Conservation (phyloP, 2,888 invertebrate genomes). For the Fabriciana adippe region DNA sequence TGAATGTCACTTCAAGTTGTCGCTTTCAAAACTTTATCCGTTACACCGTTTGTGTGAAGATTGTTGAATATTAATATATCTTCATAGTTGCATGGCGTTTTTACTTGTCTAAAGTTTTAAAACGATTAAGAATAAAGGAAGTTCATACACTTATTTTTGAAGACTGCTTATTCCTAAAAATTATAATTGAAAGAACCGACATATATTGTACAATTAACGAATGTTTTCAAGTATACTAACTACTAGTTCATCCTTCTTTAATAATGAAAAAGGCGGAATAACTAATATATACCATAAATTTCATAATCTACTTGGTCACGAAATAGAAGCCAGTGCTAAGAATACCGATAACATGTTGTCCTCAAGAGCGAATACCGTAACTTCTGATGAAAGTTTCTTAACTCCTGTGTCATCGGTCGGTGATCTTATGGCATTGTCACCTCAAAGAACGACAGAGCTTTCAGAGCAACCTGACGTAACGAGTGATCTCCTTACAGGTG, state of each 20-base stretch:
- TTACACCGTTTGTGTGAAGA: constrained; percentile 13
- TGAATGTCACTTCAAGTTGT: constrained; percentile 13
- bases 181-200: neutral
- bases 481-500: constrained; percentile 67
- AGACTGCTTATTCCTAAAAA: constrained; percentile 3
- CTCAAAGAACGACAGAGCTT: constrained; percentile 50
- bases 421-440: constrained; percentile 70
- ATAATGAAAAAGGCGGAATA: constrained; percentile 50
- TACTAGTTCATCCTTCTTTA: constrained; percentile 19
- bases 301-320: constrained; percentile 56
- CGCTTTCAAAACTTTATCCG: constrained; percentile 29
- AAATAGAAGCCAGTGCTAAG: constrained; percentile 38
- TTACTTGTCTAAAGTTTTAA: neutral
- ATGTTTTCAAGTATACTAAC: constrained; percentile 57
- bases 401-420: constrained; percentile 67
- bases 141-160: constrained; percentile 1
- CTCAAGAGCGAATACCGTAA: constrained; percentile 51
- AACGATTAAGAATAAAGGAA: neutral
- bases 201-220: constrained; percentile 42
- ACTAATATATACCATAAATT: constrained; percentile 57
- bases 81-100: constrained; percentile 9
- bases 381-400: constrained; percentile 63
- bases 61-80: constrained; percentile 14
- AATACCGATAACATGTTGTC: constrained; percentile 54
- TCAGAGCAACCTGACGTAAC: constrained; percentile 55